phyloP scores from a whole-genome alignment of 2,113 vertebrate genomes.

The Psophia crepitans region DNA sequence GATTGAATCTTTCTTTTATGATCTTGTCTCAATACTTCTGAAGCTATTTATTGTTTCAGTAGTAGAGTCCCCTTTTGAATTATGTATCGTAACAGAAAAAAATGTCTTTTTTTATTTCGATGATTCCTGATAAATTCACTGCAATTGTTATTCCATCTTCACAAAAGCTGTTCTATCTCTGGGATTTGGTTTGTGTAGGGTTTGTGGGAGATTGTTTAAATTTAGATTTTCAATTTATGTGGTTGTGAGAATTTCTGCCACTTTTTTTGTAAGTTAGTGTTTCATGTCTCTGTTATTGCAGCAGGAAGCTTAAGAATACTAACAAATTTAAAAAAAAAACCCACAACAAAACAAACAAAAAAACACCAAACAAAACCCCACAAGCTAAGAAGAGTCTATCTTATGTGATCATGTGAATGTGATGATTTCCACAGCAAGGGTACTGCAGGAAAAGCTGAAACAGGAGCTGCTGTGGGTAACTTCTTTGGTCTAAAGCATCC shows the following conservation, averaged over 20 bases:
- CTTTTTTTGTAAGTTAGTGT: not conserved
- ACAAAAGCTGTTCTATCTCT: not conserved
- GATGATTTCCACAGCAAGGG: not conserved
- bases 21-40: not conserved
- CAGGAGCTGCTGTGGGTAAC: not conserved
- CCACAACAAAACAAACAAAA: no score
- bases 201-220: not conserved
- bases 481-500: not conserved
- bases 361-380: no score
- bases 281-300: not conserved
- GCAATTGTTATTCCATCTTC: not conserved
- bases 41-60: not conserved
- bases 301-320: not conserved
- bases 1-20: not conserved
- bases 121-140: not conserved
- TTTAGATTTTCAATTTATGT: not conserved
- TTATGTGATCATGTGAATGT: rapidly evolving
- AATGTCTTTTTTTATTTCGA: not conserved
- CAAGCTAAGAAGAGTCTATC: no score
- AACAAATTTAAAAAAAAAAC: not conserved
- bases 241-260: not conserved
- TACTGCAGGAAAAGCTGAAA: not conserved
- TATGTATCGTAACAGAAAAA: not conserved
- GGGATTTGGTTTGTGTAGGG: not conserved
- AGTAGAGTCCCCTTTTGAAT: not conserved